Conservation (phyloP, 2,113 vertebrate species). For the Sphyrna mokarran region DNA sequence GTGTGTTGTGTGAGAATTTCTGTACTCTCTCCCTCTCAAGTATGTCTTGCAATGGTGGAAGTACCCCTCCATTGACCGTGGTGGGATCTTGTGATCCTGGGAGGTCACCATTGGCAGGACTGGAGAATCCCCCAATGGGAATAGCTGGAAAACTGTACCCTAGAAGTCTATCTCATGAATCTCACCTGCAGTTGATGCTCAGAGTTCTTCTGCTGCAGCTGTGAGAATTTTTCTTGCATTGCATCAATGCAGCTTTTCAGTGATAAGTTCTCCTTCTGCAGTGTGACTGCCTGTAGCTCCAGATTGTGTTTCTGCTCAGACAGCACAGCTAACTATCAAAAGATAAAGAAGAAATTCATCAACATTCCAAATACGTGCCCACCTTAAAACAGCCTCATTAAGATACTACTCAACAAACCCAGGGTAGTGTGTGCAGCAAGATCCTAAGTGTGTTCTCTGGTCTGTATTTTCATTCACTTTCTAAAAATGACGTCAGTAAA, state of each 20-base stretch:
- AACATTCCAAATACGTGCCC: not conserved
- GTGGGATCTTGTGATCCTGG: too few relatives aligned
- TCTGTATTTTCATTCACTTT: not conserved
- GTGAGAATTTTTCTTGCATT: not conserved
- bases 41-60: too few relatives aligned
- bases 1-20: not conserved
- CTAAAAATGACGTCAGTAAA: not conserved
- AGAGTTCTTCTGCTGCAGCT: not conserved
- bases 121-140: too few relatives aligned
- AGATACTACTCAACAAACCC: not conserved
- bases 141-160: too few relatives aligned
- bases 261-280: not conserved
- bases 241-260: not conserved
- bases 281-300: not conserved
- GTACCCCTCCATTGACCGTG: too few relatives aligned
- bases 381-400: not conserved
- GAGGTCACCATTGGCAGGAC: too few relatives aligned
- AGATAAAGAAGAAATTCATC: not conserved
- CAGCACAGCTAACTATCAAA: not conserved
- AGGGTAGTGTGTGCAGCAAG: not conserved
- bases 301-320: not conserved
- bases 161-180: not conserved
- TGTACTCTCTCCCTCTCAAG: too few relatives aligned
- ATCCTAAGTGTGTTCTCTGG: not conserved
- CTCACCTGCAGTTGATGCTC: not conserved